Conservation (phyloP, 2,797 vertebrate genomes). For the Danio albolineatus region DNA sequence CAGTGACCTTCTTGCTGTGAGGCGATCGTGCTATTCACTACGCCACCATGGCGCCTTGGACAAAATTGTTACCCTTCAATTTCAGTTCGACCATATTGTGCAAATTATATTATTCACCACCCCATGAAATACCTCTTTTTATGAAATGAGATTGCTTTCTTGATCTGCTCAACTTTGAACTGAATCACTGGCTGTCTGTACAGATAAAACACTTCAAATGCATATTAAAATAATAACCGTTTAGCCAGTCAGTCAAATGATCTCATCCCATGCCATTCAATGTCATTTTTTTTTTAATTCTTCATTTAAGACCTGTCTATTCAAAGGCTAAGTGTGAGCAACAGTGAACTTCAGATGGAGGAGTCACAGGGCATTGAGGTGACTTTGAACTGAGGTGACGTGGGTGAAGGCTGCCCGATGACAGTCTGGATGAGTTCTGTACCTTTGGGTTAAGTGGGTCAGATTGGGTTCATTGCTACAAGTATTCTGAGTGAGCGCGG, state of each 20-base stretch:
- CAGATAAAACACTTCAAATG: neutral
- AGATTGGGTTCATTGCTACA: constrained; percentile 14
- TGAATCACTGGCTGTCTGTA: neutral
- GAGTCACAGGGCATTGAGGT: neutral
- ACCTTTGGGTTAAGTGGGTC: constrained; percentile 13
- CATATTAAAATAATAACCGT: neutral
- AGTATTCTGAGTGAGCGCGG: neutral
- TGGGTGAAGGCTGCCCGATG: constrained; percentile 13
- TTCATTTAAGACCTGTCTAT: neutral
- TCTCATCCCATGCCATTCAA: too few species aligned
- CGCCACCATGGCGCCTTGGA: too few species aligned
- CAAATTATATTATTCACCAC: too few species aligned
- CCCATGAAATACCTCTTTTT: neutral
- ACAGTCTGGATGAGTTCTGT: constrained; percentile 36
- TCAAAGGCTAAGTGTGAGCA: neutral
- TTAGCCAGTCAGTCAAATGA: neutral
- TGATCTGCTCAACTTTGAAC: neutral
- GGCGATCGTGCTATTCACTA: too few species aligned
- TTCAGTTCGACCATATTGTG: too few species aligned
- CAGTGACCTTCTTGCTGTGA: too few species aligned
- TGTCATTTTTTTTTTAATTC: too few species aligned
- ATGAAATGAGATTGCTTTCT: neutral
- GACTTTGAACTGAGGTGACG: constrained; percentile 18
- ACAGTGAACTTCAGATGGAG: constrained; percentile 4
- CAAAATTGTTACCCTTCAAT: too few species aligned